Evolutionary conservation across 2,113 vertebrate genomes (phyloP).

Genomic region (Tautogolabrus adspersus): DNA sequence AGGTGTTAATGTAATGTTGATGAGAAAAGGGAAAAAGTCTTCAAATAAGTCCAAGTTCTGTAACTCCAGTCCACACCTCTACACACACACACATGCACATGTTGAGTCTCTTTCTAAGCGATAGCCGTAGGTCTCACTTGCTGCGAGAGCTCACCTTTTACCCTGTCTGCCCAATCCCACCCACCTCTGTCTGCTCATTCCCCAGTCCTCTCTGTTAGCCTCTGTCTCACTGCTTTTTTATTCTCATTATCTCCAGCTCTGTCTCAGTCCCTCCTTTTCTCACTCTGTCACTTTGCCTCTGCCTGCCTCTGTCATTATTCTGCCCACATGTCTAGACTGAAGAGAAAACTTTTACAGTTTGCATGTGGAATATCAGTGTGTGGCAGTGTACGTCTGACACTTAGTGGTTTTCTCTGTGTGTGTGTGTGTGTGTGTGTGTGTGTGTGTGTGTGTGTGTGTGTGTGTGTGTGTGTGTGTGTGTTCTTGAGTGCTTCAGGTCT

Average conservation of each 20-base stretch:
- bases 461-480: not conserved
- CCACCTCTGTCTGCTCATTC: constrained; percentile 42
- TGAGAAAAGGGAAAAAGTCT: not conserved
- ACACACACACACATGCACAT: constrained; percentile 7
- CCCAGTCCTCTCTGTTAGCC: constrained; percentile 14
- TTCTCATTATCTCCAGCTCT: constrained; percentile 63
- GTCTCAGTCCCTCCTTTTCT: constrained; percentile 46
- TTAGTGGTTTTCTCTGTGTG: not conserved
- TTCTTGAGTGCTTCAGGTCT: constrained; percentile 25
- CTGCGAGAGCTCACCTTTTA: constrained; percentile 34
- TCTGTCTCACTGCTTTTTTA: constrained; percentile 36
- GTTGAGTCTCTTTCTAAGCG: not conserved
- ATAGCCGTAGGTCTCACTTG: constrained; percentile 21
- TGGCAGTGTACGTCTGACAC: constrained; percentile 10
- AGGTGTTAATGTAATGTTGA: not conserved
- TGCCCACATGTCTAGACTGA: constrained; percentile 75
- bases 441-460: constrained; percentile 10
- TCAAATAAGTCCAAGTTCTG: not conserved
- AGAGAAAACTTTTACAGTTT: constrained; percentile 41
- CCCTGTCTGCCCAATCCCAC: constrained; percentile 33
- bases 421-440: constrained; percentile 3
- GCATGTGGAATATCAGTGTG: constrained; percentile 33
- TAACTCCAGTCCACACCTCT: not conserved
- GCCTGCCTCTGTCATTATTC: constrained; percentile 65
- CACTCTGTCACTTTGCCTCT: constrained; percentile 58